Percentiles rank a stretch among this genome's conserved stretches.
Conservation (phyloP, 1,140 invertebrate genomes). For the Macrostomum lignano region DNA sequence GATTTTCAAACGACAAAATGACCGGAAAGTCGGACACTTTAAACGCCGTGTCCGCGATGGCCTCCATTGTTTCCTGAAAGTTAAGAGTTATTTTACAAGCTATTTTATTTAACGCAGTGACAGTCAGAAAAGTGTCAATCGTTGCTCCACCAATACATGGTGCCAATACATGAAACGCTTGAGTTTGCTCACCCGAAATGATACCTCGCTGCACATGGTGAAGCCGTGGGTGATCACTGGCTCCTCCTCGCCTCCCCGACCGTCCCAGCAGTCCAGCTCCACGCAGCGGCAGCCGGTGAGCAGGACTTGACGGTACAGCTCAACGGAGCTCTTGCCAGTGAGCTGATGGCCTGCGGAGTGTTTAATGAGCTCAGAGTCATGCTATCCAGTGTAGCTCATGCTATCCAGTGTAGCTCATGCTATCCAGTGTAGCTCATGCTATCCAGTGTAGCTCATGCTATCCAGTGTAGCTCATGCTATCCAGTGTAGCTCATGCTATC, state of each 20-base stretch:
- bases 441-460: not conserved
- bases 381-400: no score
- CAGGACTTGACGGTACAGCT: slow-evolving; percentile 81
- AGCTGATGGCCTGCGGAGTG: slow-evolving; percentile 64
- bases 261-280: slow-evolving; percentile 94
- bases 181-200: slow-evolving; percentile 47
- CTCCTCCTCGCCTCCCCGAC: slow-evolving; percentile 58
- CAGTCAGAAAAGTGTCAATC: not conserved
- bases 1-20: slow-evolving; percentile 94
- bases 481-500: no score
- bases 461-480: no score
- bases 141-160: not conserved
- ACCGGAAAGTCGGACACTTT: slow-evolving; percentile 85
- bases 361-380: not conserved
- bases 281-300: slow-evolving; percentile 81
- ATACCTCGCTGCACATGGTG: slow-evolving; percentile 93
- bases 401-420: no score
- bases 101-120: not conserved
- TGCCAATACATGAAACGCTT: slow-evolving; percentile 7
- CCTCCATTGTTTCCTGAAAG: slow-evolving; percentile 63
- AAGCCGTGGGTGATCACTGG: slow-evolving; percentile 96
- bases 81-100: slow-evolving; percentile 7
- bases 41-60: slow-evolving; percentile 85
- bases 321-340: slow-evolving; percentile 69
- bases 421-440: not conserved